Conservation (phyloP, 64 coral and sea anemone species). For the Hydrozoanthus tunicans region DNA sequence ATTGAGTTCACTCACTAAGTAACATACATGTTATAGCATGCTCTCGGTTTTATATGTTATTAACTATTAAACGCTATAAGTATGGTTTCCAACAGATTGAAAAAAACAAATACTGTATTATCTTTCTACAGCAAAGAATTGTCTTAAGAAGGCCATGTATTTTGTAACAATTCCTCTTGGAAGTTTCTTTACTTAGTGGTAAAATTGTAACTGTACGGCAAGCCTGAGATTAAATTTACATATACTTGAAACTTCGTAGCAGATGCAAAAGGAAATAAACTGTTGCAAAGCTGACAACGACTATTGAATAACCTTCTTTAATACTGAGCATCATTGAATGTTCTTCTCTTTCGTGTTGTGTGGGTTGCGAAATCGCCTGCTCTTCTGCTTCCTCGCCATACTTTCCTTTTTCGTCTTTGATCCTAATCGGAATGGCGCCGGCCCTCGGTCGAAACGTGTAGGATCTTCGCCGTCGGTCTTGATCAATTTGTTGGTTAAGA, state of each 20-base stretch:
- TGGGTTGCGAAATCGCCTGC: neutral
- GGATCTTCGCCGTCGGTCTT: neutral
- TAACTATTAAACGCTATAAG: no score
- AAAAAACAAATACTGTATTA: no score
- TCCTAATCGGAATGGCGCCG: neutral
- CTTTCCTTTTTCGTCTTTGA: conserved; percentile 32
- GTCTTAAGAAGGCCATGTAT: no score
- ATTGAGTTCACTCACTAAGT: no score
- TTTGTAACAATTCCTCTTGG: no score
- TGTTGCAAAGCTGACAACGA: neutral
- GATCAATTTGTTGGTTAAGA: neutral
- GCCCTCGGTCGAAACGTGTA: conserved; percentile 22
- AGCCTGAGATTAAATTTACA: neutral
- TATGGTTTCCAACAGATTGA: no score
- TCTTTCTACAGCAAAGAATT: no score
- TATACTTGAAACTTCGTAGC: neutral
- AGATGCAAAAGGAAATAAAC: conserved; percentile 33
- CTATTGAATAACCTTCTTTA: conserved; percentile 20
- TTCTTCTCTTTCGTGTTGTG: neutral
- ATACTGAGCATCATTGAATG: neutral
- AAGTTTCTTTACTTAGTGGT: no score
- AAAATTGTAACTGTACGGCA: neutral
- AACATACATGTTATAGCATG: no score
- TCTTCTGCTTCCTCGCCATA: conserved; percentile 10
- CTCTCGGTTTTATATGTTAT: no score